phyloP scores from a whole-genome alignment of 2,888 invertebrate species.

The Rhyacophila evoluta region DNA sequence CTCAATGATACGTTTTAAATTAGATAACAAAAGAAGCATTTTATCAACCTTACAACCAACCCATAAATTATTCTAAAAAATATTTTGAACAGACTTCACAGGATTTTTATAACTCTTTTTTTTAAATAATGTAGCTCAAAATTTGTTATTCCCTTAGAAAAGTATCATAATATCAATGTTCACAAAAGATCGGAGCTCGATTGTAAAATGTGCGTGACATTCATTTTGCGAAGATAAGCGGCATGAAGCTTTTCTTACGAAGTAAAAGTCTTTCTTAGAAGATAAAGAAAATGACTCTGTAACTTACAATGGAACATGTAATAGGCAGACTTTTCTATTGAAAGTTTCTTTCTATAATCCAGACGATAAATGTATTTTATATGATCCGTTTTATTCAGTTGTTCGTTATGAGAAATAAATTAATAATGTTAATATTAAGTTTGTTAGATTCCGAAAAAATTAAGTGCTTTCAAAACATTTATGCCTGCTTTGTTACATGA shows the following conservation, averaged over 20 bases:
- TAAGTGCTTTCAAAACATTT: too few species aligned
- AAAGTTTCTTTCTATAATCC: neutral
- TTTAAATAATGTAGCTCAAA: neutral
- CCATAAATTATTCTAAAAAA: too few species aligned
- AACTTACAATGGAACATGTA: slow-evolving; percentile 10
- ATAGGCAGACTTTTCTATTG: neutral
- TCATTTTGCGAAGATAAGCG: slow-evolving; percentile 23
- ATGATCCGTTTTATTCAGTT: neutral
- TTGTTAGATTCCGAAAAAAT: too few species aligned
- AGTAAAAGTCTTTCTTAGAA: neutral
- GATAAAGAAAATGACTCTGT: slow-evolving; percentile 11
- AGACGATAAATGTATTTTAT: neutral
- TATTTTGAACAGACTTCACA: too few species aligned
- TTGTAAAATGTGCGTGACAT: slow-evolving; percentile 6
- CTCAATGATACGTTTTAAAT: too few species aligned
- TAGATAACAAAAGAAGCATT: too few species aligned
- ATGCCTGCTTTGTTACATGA: too few species aligned
- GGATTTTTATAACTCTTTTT: neutral
- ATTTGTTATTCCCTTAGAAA: neutral
- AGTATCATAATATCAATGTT: slow-evolving; percentile 10
- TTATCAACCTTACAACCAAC: too few species aligned
- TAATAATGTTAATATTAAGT: too few species aligned
- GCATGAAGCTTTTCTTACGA: neutral
- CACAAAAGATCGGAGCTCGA: slow-evolving; percentile 13
- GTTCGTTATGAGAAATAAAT: too few species aligned